A percentile compares a stretch with the other conserved stretches of the same genome.
phyloP scores from a whole-genome alignment of 2,113 vertebrate species.

The Hyperopisus bebe region DNA sequence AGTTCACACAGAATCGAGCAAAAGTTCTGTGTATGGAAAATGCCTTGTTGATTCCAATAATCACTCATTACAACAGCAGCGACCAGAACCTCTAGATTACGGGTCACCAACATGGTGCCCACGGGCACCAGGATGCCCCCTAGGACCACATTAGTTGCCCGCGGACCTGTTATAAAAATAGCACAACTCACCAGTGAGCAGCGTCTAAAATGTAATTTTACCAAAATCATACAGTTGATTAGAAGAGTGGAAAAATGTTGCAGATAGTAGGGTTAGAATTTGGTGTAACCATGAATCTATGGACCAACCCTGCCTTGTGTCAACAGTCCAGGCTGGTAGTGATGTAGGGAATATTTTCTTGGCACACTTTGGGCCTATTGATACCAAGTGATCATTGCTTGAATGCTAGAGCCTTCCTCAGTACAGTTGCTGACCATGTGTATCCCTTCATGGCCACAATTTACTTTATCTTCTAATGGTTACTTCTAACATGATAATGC shows the following conservation, averaged over 20 bases:
- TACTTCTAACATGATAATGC: not conserved
- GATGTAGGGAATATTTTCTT: not conserved
- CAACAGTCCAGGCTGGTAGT: not conserved
- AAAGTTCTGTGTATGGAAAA: not conserved
- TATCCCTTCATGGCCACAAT: not conserved
- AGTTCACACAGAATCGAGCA: not conserved
- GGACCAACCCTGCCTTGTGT: not conserved
- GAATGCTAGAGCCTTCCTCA: not conserved
- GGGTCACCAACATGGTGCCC: too few relatives aligned
- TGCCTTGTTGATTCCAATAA: not conserved
- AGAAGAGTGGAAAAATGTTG: not conserved
- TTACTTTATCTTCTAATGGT: not conserved
- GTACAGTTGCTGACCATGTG: not conserved
- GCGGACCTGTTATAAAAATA: too few relatives aligned
- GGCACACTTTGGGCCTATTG: not conserved
- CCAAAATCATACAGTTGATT: not conserved
- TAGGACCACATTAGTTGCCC: too few relatives aligned
- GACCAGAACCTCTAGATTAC: not conserved
- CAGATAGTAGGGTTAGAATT: not conserved
- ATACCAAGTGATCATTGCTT: not conserved
- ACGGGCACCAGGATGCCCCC: too few relatives aligned
- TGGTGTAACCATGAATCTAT: not conserved
- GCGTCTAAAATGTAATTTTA: not conserved
- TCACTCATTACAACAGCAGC: not conserved
- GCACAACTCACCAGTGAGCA: too few relatives aligned